Percentiles rank a stretch among this genome's conserved stretches.
phyloP scores from a whole-genome alignment of 2,113 vertebrate genomes.

The Stegostoma tigrinum region DNA sequence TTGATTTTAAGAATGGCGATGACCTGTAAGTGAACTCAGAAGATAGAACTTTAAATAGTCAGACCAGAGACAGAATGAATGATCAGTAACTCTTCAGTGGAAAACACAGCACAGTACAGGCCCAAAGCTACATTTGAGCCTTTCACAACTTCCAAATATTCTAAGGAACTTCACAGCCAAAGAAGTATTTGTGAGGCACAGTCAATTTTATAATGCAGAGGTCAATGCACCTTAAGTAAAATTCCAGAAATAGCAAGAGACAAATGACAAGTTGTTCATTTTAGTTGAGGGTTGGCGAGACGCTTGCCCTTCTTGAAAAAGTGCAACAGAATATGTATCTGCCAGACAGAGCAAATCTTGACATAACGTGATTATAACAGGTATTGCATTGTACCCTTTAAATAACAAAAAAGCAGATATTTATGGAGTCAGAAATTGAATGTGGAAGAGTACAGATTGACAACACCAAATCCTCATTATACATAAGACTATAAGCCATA shows the following conservation, averaged over 20 bases:
- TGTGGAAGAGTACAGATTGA: not conserved
- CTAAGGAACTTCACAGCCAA: not conserved
- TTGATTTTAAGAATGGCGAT: not conserved
- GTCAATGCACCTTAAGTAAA: not conserved
- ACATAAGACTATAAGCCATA: too few species aligned
- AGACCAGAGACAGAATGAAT: not conserved
- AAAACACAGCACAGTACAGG: too few species aligned
- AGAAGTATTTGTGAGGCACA: not conserved
- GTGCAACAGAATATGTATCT: not conserved
- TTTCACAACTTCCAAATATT: not conserved
- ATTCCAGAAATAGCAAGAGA: not conserved
- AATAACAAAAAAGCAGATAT: not conserved
- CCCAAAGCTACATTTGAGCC: not conserved
- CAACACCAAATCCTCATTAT: too few species aligned
- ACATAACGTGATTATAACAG: not conserved
- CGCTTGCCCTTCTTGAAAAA: not conserved
- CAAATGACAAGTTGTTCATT: not conserved
- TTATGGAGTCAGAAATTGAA: not conserved
- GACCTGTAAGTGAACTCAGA: not conserved
- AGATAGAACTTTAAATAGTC: not conserved
- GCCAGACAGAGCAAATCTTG: not conserved
- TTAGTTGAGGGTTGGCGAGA: not conserved
- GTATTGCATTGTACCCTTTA: not conserved
- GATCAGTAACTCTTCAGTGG: not conserved
- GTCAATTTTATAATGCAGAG: not conserved